Base-by-base conservation (phyloP, 1,140 invertebrate species). In the Leptopilina boulardi region DNA sequence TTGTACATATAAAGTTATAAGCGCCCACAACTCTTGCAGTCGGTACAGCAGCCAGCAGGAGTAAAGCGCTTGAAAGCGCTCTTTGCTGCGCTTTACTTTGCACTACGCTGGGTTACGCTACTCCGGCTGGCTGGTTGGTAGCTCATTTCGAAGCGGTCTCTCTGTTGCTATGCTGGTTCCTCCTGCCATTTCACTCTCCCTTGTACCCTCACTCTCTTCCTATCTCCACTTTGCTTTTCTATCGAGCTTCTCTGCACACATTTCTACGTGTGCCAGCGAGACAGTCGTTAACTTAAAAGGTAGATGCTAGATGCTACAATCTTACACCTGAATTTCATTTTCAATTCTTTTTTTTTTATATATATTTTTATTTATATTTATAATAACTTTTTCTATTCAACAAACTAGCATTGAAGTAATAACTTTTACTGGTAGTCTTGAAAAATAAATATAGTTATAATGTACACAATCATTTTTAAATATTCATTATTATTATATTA, bases 111-210 rank as follows among this genome's bases (percentile, higher is more conserved):
- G 15, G 47, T 51, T 51, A 47, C 42, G 42, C 42, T 47, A n/a
- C 42, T 47, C 42, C 15, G 42, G 84, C 84, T 87, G 66, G 86
- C 86, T 87, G 87, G 86, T 88, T 88, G 84, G 83, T 87, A 66
- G 86, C 86, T 87, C 87, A 85, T 88, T 88, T 85, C 82, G 83
- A 84, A 87, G 85, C 84, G 84, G 88, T 84, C 88, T 88, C 89
- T 89, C 89, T 90, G 89, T 90, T 90, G 89, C 89, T 90, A 90
- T 91, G 89, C 89, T 85, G 88, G 88, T 82, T 84, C 77, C 86
- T 82, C 84, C 77, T 82, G 80, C 76, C 78, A 79, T 75, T 70
- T 75, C 59, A 3, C 71, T 74, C 79, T 74, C 76, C 73, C 71
- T 70, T 77, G 51, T 75, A 77, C 11, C 74, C 77, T 79, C 78